phyloP scores from a whole-genome alignment of 2,797 vertebrate genomes.

The Fundulus diaphanus region DNA sequence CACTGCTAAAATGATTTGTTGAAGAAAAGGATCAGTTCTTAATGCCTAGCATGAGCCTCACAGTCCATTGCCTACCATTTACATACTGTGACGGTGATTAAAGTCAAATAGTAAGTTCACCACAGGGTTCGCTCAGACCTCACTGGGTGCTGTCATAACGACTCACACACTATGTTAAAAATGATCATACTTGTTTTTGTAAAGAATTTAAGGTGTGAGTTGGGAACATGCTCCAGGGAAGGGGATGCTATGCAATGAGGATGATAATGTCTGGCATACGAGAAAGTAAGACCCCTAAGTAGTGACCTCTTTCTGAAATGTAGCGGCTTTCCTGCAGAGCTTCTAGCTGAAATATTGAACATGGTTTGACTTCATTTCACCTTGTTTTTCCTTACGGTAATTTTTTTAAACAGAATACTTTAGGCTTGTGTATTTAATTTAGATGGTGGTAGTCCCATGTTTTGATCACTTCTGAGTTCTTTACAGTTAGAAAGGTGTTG shows the following conservation, averaged over 20 bases:
- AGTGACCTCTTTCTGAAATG: slow-evolving; percentile 15
- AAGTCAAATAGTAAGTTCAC: slow-evolving; percentile 37
- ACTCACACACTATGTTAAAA: slow-evolving; percentile 19
- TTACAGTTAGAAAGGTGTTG: too few species aligned
- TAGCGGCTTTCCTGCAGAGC: slow-evolving; percentile 21
- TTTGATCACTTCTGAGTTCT: too few species aligned
- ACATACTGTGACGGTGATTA: slow-evolving; percentile 25
- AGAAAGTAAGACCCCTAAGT: slow-evolving; percentile 28
- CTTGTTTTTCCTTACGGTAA: not conserved
- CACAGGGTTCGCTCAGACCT: slow-evolving; percentile 23
- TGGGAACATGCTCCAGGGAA: slow-evolving; percentile 10
- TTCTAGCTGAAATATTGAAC: not conserved
- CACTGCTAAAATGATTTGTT: slow-evolving; percentile 4
- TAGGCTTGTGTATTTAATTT: not conserved
- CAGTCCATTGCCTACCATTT: slow-evolving; percentile 17
- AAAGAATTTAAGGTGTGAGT: slow-evolving; percentile 19
- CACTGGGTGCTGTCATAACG: slow-evolving; percentile 13
- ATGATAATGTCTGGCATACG: slow-evolving; percentile 40
- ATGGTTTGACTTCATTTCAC: not conserved
- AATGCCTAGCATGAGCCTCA: slow-evolving; percentile 6
- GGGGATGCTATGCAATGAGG: slow-evolving; percentile 11
- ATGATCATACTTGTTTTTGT: slow-evolving; percentile 24
- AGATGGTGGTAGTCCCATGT: not conserved
- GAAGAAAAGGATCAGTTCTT: not conserved
- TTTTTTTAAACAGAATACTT: not conserved